Percentiles rank a stretch among this genome's conserved stretches.
phyloP scores from a whole-genome alignment of 2,888 invertebrate species.

The Neoitamus cyanurus region DNA sequence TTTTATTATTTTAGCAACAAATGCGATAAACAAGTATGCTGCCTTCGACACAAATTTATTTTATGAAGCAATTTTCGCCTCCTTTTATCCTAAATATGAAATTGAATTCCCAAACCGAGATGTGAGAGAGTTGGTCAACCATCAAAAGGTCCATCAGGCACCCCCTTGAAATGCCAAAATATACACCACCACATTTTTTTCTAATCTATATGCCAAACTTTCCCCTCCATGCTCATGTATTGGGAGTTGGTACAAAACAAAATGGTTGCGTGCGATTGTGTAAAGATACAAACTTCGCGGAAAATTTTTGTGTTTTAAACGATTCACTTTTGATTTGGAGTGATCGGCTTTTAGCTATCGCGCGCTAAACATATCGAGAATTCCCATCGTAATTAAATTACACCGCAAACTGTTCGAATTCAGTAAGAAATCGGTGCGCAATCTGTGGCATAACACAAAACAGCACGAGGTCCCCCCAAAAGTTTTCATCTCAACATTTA shows the following conservation, averaged over 20 bases:
- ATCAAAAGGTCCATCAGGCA: too few species aligned
- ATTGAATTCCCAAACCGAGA: too few species aligned
- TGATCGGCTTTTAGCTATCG: background rate
- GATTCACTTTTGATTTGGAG: background rate
- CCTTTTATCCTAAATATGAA: too few species aligned
- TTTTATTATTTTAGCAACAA: too few species aligned
- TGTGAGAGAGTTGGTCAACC: too few species aligned
- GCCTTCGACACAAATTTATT: too few species aligned
- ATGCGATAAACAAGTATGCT: too few species aligned
- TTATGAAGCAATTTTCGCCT: too few species aligned
- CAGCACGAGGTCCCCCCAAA: slow-evolving; percentile 45
- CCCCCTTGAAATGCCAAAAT: background rate
- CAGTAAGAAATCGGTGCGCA: background rate
- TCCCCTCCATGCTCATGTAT: background rate
- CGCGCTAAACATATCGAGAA: background rate
- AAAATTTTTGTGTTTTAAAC: slow-evolving; percentile 19
- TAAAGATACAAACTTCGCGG: slow-evolving; percentile 12
- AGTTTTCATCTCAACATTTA: background rate
- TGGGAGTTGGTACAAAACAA: slow-evolving; percentile 46
- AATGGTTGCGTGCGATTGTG: slow-evolving; percentile 50
- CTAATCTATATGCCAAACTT: background rate
- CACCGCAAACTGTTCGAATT: background rate
- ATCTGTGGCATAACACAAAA: slow-evolving; percentile 29
- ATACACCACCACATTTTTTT: background rate
- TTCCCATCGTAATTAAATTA: background rate